Base-by-base conservation (phyloP, 1,140 invertebrate genomes). In the Pentalonia nigronervosa region DNA sequence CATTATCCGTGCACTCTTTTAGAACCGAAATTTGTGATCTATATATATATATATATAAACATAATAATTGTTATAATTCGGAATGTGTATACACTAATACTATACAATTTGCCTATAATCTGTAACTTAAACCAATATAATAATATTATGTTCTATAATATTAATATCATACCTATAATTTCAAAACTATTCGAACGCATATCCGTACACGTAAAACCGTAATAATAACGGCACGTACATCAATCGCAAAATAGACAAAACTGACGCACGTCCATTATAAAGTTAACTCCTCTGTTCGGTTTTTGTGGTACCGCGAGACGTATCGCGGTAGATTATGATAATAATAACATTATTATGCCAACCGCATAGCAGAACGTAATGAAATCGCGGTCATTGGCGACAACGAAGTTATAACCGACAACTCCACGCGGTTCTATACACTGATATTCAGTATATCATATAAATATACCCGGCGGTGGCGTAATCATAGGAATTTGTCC, bases 311-410 rank as follows among this genome's bases (percentile, higher is more conserved):
- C 4, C 30, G 11, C 60, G 60, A n/a, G n/a, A 30, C 11, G 30
- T 3, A n/a, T n/a, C n/a, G n/a, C n/a, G n/a, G n/a, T n/a, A n/a
- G n/a, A 21, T n/a, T n/a, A 6, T 76, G 60, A 67, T 30, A n/a
- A 67, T 67, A 76, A 76, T n/a, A 76, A n/a, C n/a, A 76, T 76
- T n/a, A 76, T 34, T 76, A 76, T 76, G 60, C 60, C 60, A n/a
- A 76, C 60, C 60, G 30, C 60, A n/a, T n/a, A 76, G n/a, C 60
- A 76, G 60, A 76, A n/a, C 60, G n/a, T 76, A 76, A 76, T 76
- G 60, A 76, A 76, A 76, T 76, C 30, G 60, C 60, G 60, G 60
- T 76, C 11, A 76, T 76, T 30, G 60, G 30, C n/a, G 4, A 76
- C n/a, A 17, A 14, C 30, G 60, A n/a, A 67, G 0, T n/a, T n/a